Percentiles rank a stretch among this genome's conserved stretches.
Conservation (phyloP, 2,113 vertebrate genomes). For the Entelurus aequoreus region DNA sequence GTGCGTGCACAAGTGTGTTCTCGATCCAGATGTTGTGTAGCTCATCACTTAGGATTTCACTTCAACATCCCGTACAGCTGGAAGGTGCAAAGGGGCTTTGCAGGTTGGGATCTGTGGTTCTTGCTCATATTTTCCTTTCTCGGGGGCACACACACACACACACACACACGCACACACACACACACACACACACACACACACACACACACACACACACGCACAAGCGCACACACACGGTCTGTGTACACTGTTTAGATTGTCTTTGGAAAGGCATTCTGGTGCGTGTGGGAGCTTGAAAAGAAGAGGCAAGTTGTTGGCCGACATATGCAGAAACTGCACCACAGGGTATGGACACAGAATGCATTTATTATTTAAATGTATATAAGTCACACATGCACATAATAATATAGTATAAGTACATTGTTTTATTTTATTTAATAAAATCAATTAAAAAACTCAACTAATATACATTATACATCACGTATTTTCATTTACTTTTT, state of each 20-base stretch:
- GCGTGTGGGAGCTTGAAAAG: constrained; percentile 4
- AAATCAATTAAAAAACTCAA: no score
- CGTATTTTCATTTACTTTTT: no score
- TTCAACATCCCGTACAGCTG: constrained; percentile 1
- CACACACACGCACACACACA: constrained; percentile 2
- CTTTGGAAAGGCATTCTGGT: constrained; percentile 17
- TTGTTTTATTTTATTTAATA: no score
- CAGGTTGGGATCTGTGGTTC: constrained; percentile 18
- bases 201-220: constrained; percentile 2
- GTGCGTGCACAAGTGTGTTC: not conserved
- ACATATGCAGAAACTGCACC: constrained; percentile 14
- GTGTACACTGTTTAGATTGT: constrained; percentile 29
- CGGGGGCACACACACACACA: constrained; percentile 25
- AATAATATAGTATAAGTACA: no score
- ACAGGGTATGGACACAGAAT: no score
- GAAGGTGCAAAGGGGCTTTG: not conserved
- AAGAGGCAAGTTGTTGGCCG: not conserved
- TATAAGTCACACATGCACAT: no score
- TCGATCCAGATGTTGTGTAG: constrained; percentile 9
- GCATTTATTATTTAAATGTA: no score
- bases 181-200: constrained; percentile 20
- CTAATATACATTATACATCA: no score
- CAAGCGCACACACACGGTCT: not conserved
- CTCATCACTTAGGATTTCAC: constrained; percentile 1
- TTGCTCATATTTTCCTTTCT: constrained; percentile 51